phyloP scores from a whole-genome alignment of 2,113 vertebrate genomes.

The Labeo catla region DNA sequence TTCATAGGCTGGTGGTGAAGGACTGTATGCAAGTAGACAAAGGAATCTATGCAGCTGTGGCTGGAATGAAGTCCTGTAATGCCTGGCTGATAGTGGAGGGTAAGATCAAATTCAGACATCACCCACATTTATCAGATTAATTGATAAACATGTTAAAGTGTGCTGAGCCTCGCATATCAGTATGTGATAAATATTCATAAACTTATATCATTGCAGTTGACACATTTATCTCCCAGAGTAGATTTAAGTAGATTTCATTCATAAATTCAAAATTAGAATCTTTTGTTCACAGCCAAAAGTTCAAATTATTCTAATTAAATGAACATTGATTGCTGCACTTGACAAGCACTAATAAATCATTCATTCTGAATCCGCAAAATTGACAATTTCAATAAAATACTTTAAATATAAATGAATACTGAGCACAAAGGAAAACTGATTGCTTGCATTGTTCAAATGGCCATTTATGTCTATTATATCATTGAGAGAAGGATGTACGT shows the following conservation, averaged over 20 bases:
- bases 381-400: neutral
- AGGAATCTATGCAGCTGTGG: conserved; percentile 81
- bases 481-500: neutral
- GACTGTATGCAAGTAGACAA: conserved; percentile 76
- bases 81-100: conserved; percentile 88
- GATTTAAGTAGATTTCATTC: neutral
- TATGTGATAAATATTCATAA: neutral
- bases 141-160: neutral
- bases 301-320: neutral
- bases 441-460: neutral
- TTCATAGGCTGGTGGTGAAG: conserved; percentile 80
- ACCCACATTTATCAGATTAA: neutral
- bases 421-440: neutral
- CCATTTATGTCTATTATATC: neutral
- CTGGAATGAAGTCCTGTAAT: conserved; percentile 77
- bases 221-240: neutral
- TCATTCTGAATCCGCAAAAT: neutral
- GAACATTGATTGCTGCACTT: neutral
- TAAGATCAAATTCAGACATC: conserved; percentile 66
- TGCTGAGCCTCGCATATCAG: neutral
- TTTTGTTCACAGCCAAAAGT: neutral
- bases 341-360: neutral
- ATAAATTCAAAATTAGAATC: neutral
- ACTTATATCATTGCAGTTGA: neutral
- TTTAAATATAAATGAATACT: neutral